Percentiles rank a stretch among this genome's conserved stretches.
Evolutionary conservation across 2,797 vertebrate genomes (phyloP).

Genomic region (Eurystomus glaucurus): DNA sequence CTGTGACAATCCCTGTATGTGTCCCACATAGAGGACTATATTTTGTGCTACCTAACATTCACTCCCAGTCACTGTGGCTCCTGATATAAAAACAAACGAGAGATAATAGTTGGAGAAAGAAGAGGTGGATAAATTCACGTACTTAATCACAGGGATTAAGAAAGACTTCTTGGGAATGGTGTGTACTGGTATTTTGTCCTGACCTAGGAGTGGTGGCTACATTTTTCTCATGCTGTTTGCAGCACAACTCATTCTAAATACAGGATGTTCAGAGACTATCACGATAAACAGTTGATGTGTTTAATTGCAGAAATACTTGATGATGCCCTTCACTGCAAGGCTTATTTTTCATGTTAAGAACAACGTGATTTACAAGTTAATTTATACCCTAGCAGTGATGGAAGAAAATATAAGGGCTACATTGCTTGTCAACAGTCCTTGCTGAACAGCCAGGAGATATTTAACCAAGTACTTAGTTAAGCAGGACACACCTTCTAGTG

Average conservation of each 20-base stretch:
- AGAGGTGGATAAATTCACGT: conserved; percentile 21
- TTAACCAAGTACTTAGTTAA: conserved; percentile 7
- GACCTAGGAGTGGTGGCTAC: conserved; percentile 25
- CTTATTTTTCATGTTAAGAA: background rate
- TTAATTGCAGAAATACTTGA: conserved; percentile 23
- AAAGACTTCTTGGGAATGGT: conserved; percentile 27
- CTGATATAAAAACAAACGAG: conserved; percentile 6
- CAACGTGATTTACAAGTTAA: background rate
- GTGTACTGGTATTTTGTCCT: conserved; percentile 12
- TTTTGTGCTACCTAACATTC: background rate
- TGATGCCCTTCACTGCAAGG: background rate
- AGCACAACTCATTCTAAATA: conserved; percentile 35
- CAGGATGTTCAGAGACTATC: background rate
- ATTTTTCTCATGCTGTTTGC: conserved; percentile 52
- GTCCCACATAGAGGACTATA: background rate
- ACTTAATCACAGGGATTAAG: conserved; percentile 58
- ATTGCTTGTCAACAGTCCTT: background rate
- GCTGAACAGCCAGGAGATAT: background rate
- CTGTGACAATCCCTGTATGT: background rate
- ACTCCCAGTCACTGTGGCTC: background rate
- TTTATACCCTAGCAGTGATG: conserved; percentile 7
- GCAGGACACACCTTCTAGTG: conserved; percentile 6
- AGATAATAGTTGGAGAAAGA: conserved; percentile 39
- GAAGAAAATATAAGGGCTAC: conserved; percentile 2
- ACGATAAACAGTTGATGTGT: background rate